phyloP scores from a whole-genome alignment of 53 echinoderm and acorn worm species.

The Luidia sarsii region DNA sequence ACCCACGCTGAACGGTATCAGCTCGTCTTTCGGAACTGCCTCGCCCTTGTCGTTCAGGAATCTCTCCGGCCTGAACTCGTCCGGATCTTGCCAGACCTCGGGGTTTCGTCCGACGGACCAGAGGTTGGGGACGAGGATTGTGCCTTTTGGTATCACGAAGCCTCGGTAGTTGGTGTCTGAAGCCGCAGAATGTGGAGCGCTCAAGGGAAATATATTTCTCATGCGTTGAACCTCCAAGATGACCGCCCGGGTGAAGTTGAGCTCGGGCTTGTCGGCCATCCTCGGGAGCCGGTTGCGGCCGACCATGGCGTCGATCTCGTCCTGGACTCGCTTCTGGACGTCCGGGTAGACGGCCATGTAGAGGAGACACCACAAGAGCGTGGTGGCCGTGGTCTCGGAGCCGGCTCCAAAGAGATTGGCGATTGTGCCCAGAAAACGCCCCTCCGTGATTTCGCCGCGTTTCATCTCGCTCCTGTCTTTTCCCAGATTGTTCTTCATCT shows the following conservation, averaged over 20 bases:
- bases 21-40: slow-evolving; percentile 23
- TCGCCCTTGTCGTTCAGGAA: slow-evolving; percentile 45
- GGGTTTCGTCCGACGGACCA: slow-evolving; percentile 36
- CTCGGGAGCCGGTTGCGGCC: slow-evolving; percentile 57
- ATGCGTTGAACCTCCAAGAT: slow-evolving; percentile 54
- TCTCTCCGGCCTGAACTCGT: slow-evolving; percentile 50
- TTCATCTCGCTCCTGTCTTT: neutral
- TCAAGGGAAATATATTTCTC: neutral
- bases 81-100: slow-evolving; percentile 45
- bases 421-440: slow-evolving; percentile 37
- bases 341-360: slow-evolving; percentile 52
- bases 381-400: slow-evolving; percentile 51
- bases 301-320: slow-evolving; percentile 55
- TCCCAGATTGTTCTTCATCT: neutral
- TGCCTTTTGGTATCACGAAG: slow-evolving; percentile 56
- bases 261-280: slow-evolving; percentile 47
- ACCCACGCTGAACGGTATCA: slow-evolving; percentile 63
- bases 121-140: slow-evolving; percentile 27
- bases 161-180: slow-evolving; percentile 26
- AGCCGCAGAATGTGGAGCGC: slow-evolving; percentile 34
- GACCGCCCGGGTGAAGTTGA: slow-evolving; percentile 52
- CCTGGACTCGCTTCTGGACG: slow-evolving; percentile 59
- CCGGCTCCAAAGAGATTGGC: slow-evolving; percentile 47
- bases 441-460: slow-evolving; percentile 15
- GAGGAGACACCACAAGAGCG: slow-evolving; percentile 51